Conservation (phyloP, 2,113 vertebrate species). For the Isurus oxyrinchus region DNA sequence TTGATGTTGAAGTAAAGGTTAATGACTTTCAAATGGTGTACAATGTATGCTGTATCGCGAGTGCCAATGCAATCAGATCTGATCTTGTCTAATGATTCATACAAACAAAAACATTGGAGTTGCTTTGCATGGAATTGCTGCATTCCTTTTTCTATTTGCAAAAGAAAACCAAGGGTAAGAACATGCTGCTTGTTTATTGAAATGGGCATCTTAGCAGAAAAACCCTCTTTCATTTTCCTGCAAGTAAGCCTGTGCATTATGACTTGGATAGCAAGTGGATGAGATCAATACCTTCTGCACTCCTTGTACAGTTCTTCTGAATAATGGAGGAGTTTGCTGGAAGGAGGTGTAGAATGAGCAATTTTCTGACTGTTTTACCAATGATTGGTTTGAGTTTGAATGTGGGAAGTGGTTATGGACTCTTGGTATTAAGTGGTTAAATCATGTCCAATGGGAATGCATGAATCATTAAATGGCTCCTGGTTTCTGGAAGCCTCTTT, state of each 20-base stretch:
- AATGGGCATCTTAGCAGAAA: conserved; percentile 52
- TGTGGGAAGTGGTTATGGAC: conserved; percentile 8
- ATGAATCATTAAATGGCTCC: background rate
- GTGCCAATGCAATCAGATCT: conserved; percentile 1
- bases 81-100: background rate
- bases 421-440: background rate
- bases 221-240: conserved; percentile 56
- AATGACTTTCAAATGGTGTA: background rate
- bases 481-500: background rate
- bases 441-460: background rate
- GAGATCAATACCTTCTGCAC: conserved; percentile 50
- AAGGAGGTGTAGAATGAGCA: conserved; percentile 38
- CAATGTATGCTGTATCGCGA: background rate
- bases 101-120: conserved; percentile 17
- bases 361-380: background rate
- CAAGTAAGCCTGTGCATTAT: conserved; percentile 55
- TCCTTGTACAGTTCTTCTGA: conserved; percentile 44
- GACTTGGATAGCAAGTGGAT: conserved; percentile 43
- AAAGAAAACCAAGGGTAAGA: background rate
- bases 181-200: conserved; percentile 11
- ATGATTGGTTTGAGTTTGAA: background rate
- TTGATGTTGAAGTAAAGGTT: conserved; percentile 20
- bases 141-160: too few relatives aligned
- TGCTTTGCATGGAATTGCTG: background rate
- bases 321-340: conserved; percentile 43